Conservation (phyloP, 2,113 vertebrate genomes). For the Tursiops truncatus region DNA sequence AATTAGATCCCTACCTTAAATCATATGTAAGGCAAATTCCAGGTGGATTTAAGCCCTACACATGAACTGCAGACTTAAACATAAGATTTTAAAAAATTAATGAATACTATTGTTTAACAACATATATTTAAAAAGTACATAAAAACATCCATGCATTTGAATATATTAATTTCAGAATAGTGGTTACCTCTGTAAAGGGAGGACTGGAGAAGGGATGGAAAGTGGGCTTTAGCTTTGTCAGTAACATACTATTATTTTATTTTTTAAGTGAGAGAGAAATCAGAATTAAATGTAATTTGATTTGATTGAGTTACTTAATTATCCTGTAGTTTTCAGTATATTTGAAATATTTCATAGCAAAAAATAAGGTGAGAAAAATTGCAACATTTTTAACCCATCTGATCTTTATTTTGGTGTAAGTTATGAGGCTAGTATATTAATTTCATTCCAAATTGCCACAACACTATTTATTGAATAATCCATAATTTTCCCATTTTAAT, state of each 20-base stretch:
- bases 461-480: not conserved
- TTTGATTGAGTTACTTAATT: not conserved
- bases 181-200: not conserved
- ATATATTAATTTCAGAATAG: not conserved
- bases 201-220: not conserved
- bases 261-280: not conserved
- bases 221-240: not conserved
- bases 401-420: not conserved
- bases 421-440: not conserved
- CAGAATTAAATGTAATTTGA: not conserved
- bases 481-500: not conserved
- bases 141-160: not conserved
- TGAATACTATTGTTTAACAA: not conserved
- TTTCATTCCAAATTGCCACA: not conserved
- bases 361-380: not conserved
- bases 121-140: not conserved
- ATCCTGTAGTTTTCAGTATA: not conserved
- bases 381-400: not conserved
- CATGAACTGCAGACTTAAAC: not conserved
- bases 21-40: not conserved
- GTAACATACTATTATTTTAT: not conserved
- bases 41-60: not conserved
- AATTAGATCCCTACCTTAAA: not conserved
- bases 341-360: constrained; percentile 10
- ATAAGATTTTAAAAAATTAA: not conserved